Evolutionary conservation across 64 coral and sea anemone genomes (phyloP), one percentile per base, ranked within the genome.

Genomic region (Montipora sp.): DNA sequence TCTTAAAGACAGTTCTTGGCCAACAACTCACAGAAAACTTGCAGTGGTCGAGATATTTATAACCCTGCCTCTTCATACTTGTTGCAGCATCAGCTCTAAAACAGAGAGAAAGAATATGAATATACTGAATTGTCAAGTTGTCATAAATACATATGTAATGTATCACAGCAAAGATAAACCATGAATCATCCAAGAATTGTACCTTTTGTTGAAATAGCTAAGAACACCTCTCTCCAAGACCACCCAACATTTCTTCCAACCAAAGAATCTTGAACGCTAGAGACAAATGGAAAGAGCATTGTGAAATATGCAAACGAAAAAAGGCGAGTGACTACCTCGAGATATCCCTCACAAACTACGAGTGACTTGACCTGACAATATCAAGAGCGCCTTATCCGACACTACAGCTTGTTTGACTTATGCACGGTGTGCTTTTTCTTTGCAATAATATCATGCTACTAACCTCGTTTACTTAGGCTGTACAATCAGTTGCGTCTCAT

Each of bases 211-310:
- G 78, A 90, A 99, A 79, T 95, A 99, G 13, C 94, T 96, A 2
- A 99, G 79, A 50, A 99, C 89, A 60, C 98, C 98, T 80, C 94
- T 93, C n/a, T 99, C 94, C 3, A 99, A 80, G 2, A 99, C 98
- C 50, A 99, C 98, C 98, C 98, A 99, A 77, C 87, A 99, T 49
- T 99, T 99, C 69, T 96, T 99, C 94, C 91, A 95, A 4, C 98
- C 98, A 88, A 95, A 96, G 72, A 99, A 99, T 73, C 94, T 27
- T 76, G 98, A 99, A 14, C 94, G 93, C 94, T 98, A 78, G 15
- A 88, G 68, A 58, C n/a, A 75, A 55, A 78, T 55, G 1, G 75
- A 94, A 75, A 75, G 14, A 63, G 9, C 0, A 14, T 63, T 14
- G 59, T 3, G 0, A 14, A 63, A 63, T 8, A 63, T 63, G 59